Evolutionary conservation across 2,888 invertebrate genomes (phyloP).

Genomic region (Halocaridina rubra): DNA sequence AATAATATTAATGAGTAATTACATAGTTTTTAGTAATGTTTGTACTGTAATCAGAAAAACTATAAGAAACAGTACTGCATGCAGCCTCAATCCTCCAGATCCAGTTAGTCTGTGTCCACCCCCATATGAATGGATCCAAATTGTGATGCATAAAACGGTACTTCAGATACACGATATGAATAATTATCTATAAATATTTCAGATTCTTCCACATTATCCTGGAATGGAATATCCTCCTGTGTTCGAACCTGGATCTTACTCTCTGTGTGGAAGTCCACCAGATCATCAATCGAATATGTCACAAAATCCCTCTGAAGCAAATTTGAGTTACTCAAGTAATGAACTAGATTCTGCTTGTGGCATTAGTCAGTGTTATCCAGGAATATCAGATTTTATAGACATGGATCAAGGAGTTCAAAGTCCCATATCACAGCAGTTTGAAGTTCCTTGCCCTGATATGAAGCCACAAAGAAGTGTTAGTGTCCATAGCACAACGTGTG

Average conservation of each 20-base stretch:
- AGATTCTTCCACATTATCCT: constrained; percentile 77
- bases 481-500: background rate
- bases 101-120: no score
- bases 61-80: no score
- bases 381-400: background rate
- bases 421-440: constrained; percentile 4
- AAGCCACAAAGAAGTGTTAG: constrained; percentile 18
- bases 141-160: no score
- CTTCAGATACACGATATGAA: no score
- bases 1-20: no score
- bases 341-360: background rate
- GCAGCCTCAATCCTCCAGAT: no score
- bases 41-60: no score
- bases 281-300: constrained; percentile 3
- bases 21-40: no score
- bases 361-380: background rate
- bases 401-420: background rate
- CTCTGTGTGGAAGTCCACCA: constrained; percentile 69
- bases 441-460: background rate
- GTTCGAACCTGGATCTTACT: constrained; percentile 86
- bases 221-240: constrained; percentile 87
- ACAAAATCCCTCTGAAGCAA: background rate
- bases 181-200: no score
- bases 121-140: no score
- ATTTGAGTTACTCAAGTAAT: background rate